phyloP scores from a whole-genome alignment of 2,888 invertebrate species.

The Sarcophaga carnaria region DNA sequence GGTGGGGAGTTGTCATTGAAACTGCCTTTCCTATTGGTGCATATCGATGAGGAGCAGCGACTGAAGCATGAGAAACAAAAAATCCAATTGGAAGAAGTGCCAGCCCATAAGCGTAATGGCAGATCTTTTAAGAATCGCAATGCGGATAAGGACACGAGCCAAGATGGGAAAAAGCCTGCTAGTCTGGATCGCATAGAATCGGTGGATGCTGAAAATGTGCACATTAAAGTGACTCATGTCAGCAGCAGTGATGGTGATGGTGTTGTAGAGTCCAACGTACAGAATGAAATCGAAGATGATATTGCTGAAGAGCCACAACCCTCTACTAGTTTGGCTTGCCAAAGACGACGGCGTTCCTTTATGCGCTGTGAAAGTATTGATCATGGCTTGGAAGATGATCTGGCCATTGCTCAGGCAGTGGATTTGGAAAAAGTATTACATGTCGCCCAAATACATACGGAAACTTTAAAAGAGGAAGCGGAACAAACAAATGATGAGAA shows the following conservation, averaged over 20 bases:
- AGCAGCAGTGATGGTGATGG: slow-evolving; percentile 45
- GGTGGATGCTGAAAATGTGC: slow-evolving; percentile 74
- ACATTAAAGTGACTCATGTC: slow-evolving; percentile 69
- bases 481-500: neutral
- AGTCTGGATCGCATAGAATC: slow-evolving; percentile 76
- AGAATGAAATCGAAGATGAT: slow-evolving; percentile 23
- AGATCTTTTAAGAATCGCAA: slow-evolving; percentile 50
- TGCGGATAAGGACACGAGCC: neutral
- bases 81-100: slow-evolving; percentile 76
- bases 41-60: slow-evolving; percentile 81
- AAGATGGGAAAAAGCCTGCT: slow-evolving; percentile 33
- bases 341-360: slow-evolving; percentile 73
- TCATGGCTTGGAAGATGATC: slow-evolving; percentile 76
- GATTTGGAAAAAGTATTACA: slow-evolving; percentile 46
- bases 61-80: slow-evolving; percentile 54
- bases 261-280: neutral
- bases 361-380: slow-evolving; percentile 79
- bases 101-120: slow-evolving; percentile 71
- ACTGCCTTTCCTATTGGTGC: slow-evolving; percentile 90
- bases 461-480: neutral
- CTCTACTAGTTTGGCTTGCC: slow-evolving; percentile 44
- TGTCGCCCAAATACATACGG: slow-evolving; percentile 58
- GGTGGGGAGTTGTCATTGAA: slow-evolving; percentile 91
- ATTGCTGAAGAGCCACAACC: slow-evolving; percentile 32
- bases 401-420: slow-evolving; percentile 36